Conservation (phyloP, 1,140 invertebrate genomes). For the Cyclargus thomasi region DNA sequence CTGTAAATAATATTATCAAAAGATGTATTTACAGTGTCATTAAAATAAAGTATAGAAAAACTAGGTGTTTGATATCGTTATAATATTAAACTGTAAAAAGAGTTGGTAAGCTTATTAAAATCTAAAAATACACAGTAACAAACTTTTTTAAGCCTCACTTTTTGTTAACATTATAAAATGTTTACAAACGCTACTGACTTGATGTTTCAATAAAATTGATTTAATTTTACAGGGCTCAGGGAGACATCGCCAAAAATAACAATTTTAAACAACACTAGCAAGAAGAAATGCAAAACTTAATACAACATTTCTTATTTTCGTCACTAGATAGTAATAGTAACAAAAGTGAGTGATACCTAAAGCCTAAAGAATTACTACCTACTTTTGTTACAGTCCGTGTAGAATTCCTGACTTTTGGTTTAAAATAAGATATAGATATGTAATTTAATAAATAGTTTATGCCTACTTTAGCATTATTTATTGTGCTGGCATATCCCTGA, state of each 20-base stretch:
- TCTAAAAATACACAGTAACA: neutral
- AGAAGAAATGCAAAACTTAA: no score
- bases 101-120: neutral
- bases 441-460: no score
- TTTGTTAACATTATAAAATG: neutral
- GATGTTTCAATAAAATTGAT: neutral
- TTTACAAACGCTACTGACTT: neutral
- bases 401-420: no score
- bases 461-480: neutral
- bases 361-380: no score
- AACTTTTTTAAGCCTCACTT: neutral
- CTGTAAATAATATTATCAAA: neutral
- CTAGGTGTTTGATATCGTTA: neutral
- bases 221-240: neutral
- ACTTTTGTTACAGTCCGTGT: no score
- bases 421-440: no score
- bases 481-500: neutral
- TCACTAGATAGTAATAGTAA: no score
- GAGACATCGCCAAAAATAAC: neutral
- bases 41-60: neutral
- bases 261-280: neutral
- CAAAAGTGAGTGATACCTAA: no score
- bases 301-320: no score
- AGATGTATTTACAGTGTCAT: neutral
- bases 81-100: neutral